These are phyloP conservation scores for Heliconius nattereri DNA, from an alignment of 1,140 invertebrate genomes.

Conservation along the genomic window DNA sequence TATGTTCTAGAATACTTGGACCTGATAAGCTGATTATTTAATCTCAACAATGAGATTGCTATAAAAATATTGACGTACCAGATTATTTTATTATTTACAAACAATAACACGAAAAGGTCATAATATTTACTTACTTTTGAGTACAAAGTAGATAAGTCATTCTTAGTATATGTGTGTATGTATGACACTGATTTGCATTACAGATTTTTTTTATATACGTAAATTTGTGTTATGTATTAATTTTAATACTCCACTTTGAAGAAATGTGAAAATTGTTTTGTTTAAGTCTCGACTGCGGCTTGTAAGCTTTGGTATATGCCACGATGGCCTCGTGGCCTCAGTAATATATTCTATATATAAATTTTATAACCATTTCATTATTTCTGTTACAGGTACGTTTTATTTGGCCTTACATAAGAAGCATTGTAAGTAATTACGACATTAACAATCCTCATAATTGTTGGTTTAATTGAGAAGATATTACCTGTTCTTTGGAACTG, in stretches of 20 bases:
- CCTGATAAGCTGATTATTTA: constrained; percentile 10
- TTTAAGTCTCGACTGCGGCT: no score
- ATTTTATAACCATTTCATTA: background rate
- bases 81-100: constrained; percentile 8
- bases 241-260: no score
- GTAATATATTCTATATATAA: background rate
- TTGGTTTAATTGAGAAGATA: background rate
- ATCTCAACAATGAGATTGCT: constrained; percentile 2
- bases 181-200: no score
- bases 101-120: background rate
- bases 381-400: background rate
- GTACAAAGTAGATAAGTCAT: background rate
- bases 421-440: background rate
- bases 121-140: constrained; percentile 3
- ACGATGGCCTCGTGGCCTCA: no score
- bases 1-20: background rate
- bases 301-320: no score
- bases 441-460: background rate
- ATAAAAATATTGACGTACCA: background rate
- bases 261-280: no score
- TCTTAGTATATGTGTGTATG: background rate
- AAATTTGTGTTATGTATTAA: no score
- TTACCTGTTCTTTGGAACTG: background rate
- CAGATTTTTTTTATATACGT: no score
- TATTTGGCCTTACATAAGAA: background rate